Percentiles rank a stretch among this genome's conserved stretches.
Conservation (phyloP, 2,113 vertebrate genomes). For the Asarcornis scutulata region DNA sequence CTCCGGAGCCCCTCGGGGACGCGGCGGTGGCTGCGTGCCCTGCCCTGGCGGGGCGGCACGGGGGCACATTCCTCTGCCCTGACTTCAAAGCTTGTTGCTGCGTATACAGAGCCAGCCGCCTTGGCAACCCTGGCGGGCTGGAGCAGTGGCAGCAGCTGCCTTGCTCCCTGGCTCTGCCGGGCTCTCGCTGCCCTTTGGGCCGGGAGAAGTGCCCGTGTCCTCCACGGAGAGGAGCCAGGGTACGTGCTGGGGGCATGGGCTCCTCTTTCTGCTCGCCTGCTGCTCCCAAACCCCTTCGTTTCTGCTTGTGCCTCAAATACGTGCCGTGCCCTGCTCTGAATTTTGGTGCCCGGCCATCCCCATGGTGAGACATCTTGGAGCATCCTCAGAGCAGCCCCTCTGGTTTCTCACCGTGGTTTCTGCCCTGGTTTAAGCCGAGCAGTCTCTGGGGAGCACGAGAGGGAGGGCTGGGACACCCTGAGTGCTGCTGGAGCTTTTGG, state of each 20-base stretch:
- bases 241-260: neutral
- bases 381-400: neutral
- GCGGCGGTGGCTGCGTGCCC: neutral
- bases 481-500: neutral
- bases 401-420: neutral
- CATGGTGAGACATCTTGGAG: neutral
- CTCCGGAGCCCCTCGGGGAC: rapidly evolving
- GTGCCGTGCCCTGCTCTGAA: neutral
- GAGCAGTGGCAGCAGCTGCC: conserved; percentile 33
- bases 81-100: conserved; percentile 71
- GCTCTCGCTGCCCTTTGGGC: neutral
- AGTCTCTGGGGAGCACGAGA: neutral
- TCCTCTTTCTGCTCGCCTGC: neutral
- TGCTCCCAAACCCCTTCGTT: neutral
- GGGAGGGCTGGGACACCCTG: neutral
- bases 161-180: neutral
- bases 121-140: conserved; percentile 32
- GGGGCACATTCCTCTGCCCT: conserved; percentile 30
- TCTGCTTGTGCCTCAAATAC: neutral
- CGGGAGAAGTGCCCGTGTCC: neutral
- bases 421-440: neutral
- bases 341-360: no score
- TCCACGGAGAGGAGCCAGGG: rapidly evolving
- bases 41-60: neutral
- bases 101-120: conserved; percentile 62